Conservation (phyloP, 2,113 vertebrate genomes). For the Mirza zaza region DNA sequence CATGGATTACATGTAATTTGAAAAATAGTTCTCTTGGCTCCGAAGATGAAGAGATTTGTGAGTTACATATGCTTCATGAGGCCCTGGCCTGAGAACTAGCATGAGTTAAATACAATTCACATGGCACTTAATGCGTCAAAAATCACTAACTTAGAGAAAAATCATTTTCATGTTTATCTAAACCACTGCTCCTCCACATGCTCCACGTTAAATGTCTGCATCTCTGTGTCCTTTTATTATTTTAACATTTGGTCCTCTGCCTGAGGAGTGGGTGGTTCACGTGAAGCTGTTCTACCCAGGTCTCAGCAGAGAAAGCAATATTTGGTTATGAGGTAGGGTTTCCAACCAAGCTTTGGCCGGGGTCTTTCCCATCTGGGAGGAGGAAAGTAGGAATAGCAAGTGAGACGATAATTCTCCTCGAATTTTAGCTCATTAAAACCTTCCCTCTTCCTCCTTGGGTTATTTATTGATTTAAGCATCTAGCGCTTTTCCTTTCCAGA, state of each 20-base stretch:
- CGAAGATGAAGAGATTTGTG: too few species aligned
- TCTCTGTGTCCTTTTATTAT: constrained; percentile 63
- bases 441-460: constrained; percentile 1
- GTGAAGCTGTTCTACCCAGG: constrained; percentile 72
- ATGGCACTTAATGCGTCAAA: neutral
- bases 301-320: constrained; percentile 74
- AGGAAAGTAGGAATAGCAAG: constrained; percentile 65
- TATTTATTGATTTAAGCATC: constrained; percentile 46
- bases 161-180: constrained; percentile 53
- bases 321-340: constrained; percentile 82
- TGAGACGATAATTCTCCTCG: constrained; percentile 60
- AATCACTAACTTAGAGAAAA: constrained; percentile 33
- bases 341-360: constrained; percentile 78
- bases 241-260: constrained; percentile 78
- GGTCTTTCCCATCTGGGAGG: constrained; percentile 76
- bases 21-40: too few species aligned
- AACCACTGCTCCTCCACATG: neutral
- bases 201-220: constrained; percentile 53
- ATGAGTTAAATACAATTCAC: too few species aligned
- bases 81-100: too few species aligned
- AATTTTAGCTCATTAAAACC: constrained; percentile 64
- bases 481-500: constrained; percentile 54
- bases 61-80: too few species aligned
- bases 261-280: constrained; percentile 81
- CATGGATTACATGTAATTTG: too few species aligned